phyloP scores from a whole-genome alignment of 2,113 vertebrate genomes.

The Empidonax traillii region DNA sequence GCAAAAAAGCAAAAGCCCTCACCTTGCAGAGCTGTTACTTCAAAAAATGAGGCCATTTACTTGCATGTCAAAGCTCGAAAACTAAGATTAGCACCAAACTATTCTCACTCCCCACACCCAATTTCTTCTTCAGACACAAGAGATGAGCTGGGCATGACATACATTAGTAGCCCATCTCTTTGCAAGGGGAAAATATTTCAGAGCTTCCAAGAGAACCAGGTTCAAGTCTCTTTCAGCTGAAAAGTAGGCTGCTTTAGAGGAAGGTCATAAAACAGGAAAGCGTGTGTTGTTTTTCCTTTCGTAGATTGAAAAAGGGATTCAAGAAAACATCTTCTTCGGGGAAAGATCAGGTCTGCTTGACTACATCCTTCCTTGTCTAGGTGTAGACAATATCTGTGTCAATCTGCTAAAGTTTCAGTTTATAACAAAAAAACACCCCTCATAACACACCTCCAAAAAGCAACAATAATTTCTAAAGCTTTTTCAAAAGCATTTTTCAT shows the following conservation, averaged over 20 bases:
- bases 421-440: neutral
- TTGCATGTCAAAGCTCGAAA: neutral
- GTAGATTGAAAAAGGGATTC: neutral
- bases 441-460: neutral
- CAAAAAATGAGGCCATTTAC: neutral
- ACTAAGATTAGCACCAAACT: neutral
- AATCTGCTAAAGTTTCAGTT: neutral
- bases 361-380: neutral
- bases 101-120: neutral
- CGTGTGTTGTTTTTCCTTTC: accelerated
- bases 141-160: neutral
- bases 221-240: neutral
- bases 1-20: neutral
- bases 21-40: neutral
- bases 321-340: neutral
- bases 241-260: neutral
- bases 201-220: neutral
- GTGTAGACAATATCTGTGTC: neutral
- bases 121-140: neutral
- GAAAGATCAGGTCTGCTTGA: neutral
- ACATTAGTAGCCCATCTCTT: neutral
- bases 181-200: neutral
- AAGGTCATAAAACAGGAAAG: neutral
- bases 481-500: neutral
- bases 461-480: neutral